Evolutionary conservation across 2,888 invertebrate species (phyloP).

Genomic region (Eilema sororculum): DNA sequence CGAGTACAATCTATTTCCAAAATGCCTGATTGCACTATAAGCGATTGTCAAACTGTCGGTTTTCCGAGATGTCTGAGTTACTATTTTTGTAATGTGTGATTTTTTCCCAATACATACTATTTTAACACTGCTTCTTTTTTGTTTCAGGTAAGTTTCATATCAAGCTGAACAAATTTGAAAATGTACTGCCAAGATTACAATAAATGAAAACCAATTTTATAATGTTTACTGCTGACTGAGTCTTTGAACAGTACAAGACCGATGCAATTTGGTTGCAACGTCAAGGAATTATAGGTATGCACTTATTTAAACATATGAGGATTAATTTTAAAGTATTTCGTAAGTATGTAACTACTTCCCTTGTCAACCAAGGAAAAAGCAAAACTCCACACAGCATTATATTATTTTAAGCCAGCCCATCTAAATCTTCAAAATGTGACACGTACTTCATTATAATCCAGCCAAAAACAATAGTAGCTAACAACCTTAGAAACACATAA

Average conservation of each 20-base stretch:
- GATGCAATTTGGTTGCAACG: background rate
- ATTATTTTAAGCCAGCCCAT: background rate
- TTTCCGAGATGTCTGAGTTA: no score
- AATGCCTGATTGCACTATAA: no score
- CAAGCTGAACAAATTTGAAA: background rate
- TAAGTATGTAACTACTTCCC: no score
- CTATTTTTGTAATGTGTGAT: no score
- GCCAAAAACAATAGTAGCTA: constrained; percentile 35
- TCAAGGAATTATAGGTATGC: background rate
- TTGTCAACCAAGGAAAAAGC: background rate
- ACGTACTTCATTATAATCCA: background rate
- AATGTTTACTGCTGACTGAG: background rate
- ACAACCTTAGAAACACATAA: constrained; percentile 43
- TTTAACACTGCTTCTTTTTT: constrained; percentile 20
- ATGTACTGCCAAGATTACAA: background rate
- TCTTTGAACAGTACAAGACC: background rate
- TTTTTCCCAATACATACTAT: no score
- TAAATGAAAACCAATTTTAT: background rate
- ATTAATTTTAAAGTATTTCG: no score
- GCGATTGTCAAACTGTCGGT: no score
- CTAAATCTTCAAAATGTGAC: background rate
- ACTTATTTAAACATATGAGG: no score
- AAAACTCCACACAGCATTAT: background rate
- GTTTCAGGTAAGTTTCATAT: constrained; percentile 46
- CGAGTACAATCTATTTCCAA: no score